A percentile compares a stretch with the other conserved stretches of the same genome.
These are phyloP conservation scores for Urophycis tenuis DNA, from an alignment of 2,797 vertebrate species.

Conservation along the genomic window DNA sequence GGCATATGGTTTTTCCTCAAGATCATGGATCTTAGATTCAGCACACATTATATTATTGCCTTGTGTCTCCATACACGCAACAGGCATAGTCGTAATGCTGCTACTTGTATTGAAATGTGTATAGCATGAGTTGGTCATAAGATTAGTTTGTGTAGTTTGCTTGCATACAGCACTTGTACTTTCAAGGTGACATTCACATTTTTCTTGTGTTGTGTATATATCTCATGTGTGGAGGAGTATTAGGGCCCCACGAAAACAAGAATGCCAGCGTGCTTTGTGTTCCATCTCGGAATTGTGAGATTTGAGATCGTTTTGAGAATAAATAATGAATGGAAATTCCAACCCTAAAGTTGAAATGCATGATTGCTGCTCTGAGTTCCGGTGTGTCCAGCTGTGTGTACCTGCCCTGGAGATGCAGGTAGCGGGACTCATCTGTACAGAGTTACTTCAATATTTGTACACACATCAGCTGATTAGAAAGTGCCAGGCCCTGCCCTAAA, in stretches of 20 bases:
- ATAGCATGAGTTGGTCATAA: neutral
- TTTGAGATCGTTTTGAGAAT: neutral
- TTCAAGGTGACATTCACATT: neutral
- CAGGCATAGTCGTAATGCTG: constrained; percentile 25
- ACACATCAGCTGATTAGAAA: too few relatives aligned
- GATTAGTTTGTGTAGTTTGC: neutral
- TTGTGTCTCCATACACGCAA: constrained; percentile 32
- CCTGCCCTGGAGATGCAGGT: too few relatives aligned
- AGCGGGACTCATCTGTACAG: too few relatives aligned
- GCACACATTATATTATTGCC: constrained; percentile 44
- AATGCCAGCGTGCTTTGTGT: neutral
- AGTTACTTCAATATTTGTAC: too few relatives aligned
- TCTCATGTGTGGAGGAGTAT: neutral
- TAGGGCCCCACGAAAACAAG: neutral
- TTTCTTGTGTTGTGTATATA: neutral
- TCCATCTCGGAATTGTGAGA: neutral
- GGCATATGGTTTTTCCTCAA: constrained; percentile 47
- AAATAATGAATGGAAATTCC: neutral
- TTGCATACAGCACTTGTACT: neutral
- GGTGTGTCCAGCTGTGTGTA: too few relatives aligned
- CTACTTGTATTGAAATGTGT: constrained; percentile 19
- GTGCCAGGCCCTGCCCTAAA: too few relatives aligned
- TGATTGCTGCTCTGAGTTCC: neutral
- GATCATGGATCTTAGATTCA: constrained; percentile 32
- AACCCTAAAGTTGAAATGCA: neutral